Base-by-base conservation (phyloP, 2,113 vertebrate genomes). In the Chaetops frenatus region DNA sequence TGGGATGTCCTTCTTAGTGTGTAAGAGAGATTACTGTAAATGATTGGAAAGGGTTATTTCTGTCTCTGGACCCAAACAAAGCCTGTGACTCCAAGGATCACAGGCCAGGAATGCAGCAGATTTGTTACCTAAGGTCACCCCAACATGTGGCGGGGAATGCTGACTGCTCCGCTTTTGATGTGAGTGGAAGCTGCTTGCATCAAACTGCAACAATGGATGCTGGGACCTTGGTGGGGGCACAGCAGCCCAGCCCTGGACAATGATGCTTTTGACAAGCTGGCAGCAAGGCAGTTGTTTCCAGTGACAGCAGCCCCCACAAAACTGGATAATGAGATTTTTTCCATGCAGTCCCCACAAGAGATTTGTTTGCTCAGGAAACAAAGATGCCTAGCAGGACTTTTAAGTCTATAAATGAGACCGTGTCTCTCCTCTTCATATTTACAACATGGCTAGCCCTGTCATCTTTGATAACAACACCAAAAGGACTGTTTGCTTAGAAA, bases 401-500 rank as follows among this genome's bases (percentile, higher is more conserved):
- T 79, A 94, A 81, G 61, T 84, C 77, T 73, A 53, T 44, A 81
- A 95, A 81, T 60, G 86, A 81, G 90, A 92, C 76, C 3, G 0
- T 86, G 64, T 89, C 85, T 77, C 72, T 84, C 56, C 15, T 92
- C 11, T 62, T 93, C 61, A 42, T 93, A 53, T 88, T 94, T 92
- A 89, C 74, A 81, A 33, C 94, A 45, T 92, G 81, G 67, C 47
- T 92, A 80, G 64, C 47, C 79, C 88, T 93, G 86, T 92, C 86
- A 51, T 24, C 76, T 95, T 86, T 76, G 87, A 81, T 91, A 92
- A 74, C 64, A 86, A 28, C 60, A 85, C 73, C 65, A 73, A 83
- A 96, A 81, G 62, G 71, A 44, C 66, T 94, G 76, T 95, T 95
- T 95, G 64, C 89, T 95, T 86, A 61, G 62, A 96, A 97, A 97